phyloP scores from a whole-genome alignment of 2,888 invertebrate species.

The Euspilapteryx auroguttella region DNA sequence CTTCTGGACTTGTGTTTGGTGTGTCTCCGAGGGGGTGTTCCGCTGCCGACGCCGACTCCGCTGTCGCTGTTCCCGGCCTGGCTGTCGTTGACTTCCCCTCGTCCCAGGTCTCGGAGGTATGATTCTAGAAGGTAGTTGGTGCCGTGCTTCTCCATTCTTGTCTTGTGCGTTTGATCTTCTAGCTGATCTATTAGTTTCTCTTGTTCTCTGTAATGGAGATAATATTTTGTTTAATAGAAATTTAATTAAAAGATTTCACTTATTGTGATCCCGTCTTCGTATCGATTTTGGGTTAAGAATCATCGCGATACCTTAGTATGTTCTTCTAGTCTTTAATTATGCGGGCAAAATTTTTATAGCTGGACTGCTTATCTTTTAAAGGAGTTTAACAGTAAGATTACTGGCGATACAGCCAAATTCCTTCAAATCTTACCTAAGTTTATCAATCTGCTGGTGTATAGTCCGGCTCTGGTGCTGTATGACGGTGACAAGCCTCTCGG shows the following conservation, averaged over 20 bases:
- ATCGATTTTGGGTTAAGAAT: no score
- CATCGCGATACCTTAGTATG: no score
- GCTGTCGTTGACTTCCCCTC: conserved; percentile 49
- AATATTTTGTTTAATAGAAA: conserved; percentile 1
- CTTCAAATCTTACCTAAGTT: conserved; percentile 34
- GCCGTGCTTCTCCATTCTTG: conserved; percentile 72
- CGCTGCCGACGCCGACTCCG: conserved; percentile 69
- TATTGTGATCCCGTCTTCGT: no score
- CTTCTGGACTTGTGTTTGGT: conserved; percentile 56
- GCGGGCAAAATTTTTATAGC: no score
- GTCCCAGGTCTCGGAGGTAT: conserved; percentile 60
- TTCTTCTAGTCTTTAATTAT: no score
- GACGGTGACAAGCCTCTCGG: conserved; percentile 40
- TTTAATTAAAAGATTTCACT: no score
- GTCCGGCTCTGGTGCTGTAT: conserved; percentile 51
- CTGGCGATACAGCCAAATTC: no score
- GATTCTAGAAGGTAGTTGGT: conserved; percentile 80
- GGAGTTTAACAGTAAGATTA: no score
- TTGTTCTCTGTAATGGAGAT: conserved; percentile 56
- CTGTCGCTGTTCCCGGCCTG: conserved; percentile 72
- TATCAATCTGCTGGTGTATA: conserved; percentile 49
- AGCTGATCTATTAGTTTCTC: conserved; percentile 78
- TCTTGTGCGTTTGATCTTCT: conserved; percentile 76
- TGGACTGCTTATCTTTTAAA: no score
- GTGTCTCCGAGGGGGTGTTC: conserved; percentile 57